These are phyloP conservation scores for Parnassius glacialis DNA, from an alignment of 2,888 invertebrate species.

Conservation along the genomic window DNA sequence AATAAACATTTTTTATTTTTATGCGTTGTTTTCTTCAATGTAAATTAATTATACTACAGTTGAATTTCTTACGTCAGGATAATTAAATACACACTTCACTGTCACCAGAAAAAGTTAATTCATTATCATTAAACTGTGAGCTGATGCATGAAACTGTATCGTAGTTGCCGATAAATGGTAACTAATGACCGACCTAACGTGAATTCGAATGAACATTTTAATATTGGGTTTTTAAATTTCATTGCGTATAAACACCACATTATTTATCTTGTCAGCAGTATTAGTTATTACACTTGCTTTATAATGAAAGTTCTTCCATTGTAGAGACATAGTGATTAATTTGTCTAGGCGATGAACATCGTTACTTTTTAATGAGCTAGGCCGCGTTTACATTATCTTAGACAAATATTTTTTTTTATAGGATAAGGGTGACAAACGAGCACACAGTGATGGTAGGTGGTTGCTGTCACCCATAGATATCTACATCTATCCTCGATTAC, in stretches of 20 bases:
- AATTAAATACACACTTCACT: too few species aligned
- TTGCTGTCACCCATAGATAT: too few species aligned
- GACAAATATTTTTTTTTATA: too few species aligned
- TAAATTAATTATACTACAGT: too few species aligned
- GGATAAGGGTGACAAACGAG: too few species aligned
- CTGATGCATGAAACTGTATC: conserved; percentile 53
- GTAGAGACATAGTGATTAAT: conserved; percentile 23
- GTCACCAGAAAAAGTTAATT: conserved; percentile 33
- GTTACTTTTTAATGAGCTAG: conserved; percentile 9
- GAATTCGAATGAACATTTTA: not conserved
- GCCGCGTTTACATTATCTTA: too few species aligned
- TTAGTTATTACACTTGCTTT: conserved; percentile 3
- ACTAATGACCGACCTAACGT: not conserved
- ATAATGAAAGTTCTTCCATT: conserved; percentile 21
- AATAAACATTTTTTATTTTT: not conserved
- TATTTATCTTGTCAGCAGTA: conserved; percentile 19
- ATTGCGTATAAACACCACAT: conserved; percentile 11
- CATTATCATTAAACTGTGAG: conserved; percentile 52
- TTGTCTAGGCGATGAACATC: conserved; percentile 6
- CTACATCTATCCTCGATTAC: too few species aligned
- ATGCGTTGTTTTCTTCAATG: not conserved
- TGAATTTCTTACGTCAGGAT: too few species aligned
- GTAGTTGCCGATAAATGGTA: conserved; percentile 30
- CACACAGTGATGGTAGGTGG: too few species aligned
- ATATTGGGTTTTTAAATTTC: conserved; percentile 1